Conservation (phyloP, 2,113 vertebrate species). For the Coreoperca whiteheadi region DNA sequence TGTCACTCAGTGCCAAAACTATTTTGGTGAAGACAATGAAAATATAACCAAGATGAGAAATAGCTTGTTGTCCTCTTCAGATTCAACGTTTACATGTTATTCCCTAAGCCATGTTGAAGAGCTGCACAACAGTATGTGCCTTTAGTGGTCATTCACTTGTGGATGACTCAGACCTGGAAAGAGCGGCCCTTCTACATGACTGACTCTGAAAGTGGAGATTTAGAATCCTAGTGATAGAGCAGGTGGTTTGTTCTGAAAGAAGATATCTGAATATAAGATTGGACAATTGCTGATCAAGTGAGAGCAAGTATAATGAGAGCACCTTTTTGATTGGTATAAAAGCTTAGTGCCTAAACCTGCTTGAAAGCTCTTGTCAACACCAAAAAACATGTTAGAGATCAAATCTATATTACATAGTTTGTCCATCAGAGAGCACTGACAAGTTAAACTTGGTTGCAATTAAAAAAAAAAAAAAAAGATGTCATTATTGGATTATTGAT, state of each 20-base stretch:
- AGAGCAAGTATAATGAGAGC: background rate
- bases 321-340: background rate
- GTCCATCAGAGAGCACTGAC: background rate
- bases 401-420: background rate
- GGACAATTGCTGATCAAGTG: background rate
- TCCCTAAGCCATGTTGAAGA: background rate
- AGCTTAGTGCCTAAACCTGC: background rate
- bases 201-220: background rate
- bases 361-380: background rate
- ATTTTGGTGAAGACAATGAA: background rate
- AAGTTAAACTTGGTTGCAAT: too few species aligned
- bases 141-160: constrained; percentile 1
- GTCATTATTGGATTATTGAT: background rate
- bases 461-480: too few species aligned
- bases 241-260: background rate
- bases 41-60: background rate
- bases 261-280: background rate
- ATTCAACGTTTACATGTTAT: background rate
- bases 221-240: constrained; percentile 1
- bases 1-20: background rate
- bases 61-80: background rate
- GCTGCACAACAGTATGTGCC: background rate
- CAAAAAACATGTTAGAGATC: background rate
- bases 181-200: background rate
- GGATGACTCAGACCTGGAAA: constrained; percentile 32